phyloP scores from a whole-genome alignment of 2,113 vertebrate species.

The Ctenodactylus gundi region DNA sequence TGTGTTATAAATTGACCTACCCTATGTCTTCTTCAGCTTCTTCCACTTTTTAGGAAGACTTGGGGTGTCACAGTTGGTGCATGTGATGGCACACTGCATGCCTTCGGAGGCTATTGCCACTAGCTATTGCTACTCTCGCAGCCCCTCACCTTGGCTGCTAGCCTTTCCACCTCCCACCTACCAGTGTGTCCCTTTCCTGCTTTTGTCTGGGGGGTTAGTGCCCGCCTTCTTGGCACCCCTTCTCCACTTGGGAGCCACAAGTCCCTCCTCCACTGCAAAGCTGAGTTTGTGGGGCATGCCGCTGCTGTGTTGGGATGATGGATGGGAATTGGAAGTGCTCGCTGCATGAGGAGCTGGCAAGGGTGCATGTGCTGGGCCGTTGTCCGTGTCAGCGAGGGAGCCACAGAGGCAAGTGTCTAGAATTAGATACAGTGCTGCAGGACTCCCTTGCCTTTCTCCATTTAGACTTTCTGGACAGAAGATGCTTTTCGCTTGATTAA shows the following conservation, averaged over 20 bases:
- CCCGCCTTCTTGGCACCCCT: slow-evolving; percentile 53
- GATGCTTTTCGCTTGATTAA: slow-evolving; percentile 54
- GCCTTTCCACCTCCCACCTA: not conserved
- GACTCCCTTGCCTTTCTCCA: not conserved
- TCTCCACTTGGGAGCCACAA: slow-evolving; percentile 54
- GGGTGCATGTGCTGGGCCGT: not conserved
- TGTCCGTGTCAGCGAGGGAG: not conserved
- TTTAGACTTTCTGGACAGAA: slow-evolving; percentile 4
- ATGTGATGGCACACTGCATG: not conserved
- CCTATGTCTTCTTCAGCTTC: not conserved
- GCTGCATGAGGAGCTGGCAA: not conserved
- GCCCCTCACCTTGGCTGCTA: slow-evolving; percentile 40
- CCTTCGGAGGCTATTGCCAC: too few species aligned
- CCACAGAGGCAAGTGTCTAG: slow-evolving; percentile 7
- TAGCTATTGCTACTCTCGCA: not conserved
- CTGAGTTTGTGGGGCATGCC: not conserved
- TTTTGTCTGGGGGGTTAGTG: not conserved
- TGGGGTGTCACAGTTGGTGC: not conserved
- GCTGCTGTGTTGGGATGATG: not conserved
- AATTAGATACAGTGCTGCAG: not conserved
- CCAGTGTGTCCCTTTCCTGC: not conserved
- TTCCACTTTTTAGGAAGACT: slow-evolving; percentile 5
- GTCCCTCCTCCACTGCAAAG: not conserved
- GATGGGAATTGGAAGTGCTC: not conserved
- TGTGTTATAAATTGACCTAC: not conserved